Evolutionary conservation across 2,888 invertebrate species (phyloP).

Genomic region (Luperina testacea): DNA sequence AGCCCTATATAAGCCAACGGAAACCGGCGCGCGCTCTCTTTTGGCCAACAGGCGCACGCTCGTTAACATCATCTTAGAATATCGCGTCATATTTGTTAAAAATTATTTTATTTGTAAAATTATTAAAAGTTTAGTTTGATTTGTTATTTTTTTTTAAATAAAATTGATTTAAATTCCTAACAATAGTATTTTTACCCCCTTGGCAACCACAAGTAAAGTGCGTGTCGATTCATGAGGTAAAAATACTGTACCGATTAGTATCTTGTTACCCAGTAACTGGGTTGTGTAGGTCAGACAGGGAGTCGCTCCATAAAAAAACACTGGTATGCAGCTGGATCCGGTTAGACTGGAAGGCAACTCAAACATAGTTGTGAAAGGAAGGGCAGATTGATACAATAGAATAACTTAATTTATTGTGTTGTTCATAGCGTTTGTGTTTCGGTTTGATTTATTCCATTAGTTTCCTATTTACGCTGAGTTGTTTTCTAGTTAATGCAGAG

Average conservation of each 20-base stretch:
- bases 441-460: conserved; percentile 5
- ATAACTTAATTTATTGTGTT: neutral
- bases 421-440: neutral
- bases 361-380: neutral
- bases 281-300: neutral
- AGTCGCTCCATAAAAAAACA: neutral
- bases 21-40: too few relatives aligned
- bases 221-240: neutral
- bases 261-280: neutral
- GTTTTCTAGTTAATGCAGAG: conserved; percentile 10
- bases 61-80: too few relatives aligned
- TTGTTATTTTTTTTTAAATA: too few relatives aligned
- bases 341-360: neutral
- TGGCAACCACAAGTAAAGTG: too few relatives aligned
- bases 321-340: neutral
- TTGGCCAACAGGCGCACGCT: too few relatives aligned
- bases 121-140: too few relatives aligned
- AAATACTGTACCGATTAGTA: neutral
- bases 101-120: too few relatives aligned
- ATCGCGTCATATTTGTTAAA: too few relatives aligned
- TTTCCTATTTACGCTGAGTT: neutral
- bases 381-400: too few relatives aligned
- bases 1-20: too few relatives aligned
- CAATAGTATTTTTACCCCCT: too few relatives aligned
- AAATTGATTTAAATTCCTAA: too few relatives aligned